These are phyloP conservation scores for Furcifer pardalis DNA, from an alignment of 2,797 vertebrate species.

Conservation along the genomic window DNA sequence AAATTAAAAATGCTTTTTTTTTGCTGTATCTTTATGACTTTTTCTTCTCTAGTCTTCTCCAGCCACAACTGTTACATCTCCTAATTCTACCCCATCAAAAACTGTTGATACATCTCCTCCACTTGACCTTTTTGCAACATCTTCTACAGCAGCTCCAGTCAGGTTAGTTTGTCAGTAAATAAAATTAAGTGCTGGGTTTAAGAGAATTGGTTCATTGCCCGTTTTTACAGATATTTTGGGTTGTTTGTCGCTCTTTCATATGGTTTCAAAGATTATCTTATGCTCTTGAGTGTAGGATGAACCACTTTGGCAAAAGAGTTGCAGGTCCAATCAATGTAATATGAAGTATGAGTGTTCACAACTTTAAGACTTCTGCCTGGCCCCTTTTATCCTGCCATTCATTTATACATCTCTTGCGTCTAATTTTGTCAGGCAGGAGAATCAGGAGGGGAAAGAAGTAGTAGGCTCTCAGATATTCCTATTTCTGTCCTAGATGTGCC, in stretches of 20 bases:
- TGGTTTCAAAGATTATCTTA: neutral
- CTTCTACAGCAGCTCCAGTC: conserved; percentile 80
- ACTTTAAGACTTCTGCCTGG: neutral
- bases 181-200: neutral
- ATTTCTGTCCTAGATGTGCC: neutral
- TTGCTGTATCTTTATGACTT: conserved; percentile 32
- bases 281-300: neutral
- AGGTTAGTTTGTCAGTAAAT: conserved; percentile 74
- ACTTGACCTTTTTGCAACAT: conserved; percentile 81
- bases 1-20: neutral
- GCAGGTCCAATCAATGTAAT: neutral
- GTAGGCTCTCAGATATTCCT: no score
- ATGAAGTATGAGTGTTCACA: neutral
- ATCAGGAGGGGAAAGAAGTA: neutral
- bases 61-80: conserved; percentile 86
- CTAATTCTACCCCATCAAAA: conserved; percentile 93
- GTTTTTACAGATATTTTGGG: neutral
- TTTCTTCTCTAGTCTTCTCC: conserved; percentile 84
- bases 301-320: neutral
- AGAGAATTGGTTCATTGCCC: neutral
- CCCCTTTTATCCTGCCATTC: neutral
- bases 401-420: neutral
- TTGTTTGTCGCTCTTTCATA: neutral
- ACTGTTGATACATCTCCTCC: conserved; percentile 86
- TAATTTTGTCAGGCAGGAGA: neutral